Evolutionary conservation across 2,797 vertebrate genomes (phyloP).

Genomic region (Echeneis naucrates): DNA sequence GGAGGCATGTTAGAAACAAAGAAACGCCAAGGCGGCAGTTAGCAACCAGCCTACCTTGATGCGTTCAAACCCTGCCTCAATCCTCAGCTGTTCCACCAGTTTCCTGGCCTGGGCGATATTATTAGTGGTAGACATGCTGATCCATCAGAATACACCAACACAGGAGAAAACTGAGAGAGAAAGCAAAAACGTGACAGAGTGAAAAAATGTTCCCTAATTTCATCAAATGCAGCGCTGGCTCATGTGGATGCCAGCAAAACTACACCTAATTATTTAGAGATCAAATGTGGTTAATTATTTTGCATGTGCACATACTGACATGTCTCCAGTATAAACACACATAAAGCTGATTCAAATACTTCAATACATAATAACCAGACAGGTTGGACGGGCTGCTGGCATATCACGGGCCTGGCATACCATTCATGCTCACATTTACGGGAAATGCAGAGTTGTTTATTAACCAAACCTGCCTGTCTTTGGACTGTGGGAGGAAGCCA

Average conservation of each 20-base stretch:
- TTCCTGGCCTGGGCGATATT: conserved; percentile 97
- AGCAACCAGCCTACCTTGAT: conserved; percentile 88
- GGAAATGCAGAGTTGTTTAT: no score
- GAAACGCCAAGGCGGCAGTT: neutral
- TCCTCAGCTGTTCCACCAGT: conserved; percentile 97
- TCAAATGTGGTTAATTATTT: neutral
- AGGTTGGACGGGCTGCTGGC: neutral
- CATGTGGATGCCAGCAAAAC: neutral
- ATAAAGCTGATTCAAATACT: neutral
- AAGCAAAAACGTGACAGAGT: no score
- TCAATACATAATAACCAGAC: no score
- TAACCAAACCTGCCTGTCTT: no score
- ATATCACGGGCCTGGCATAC: no score
- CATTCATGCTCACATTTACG: no score
- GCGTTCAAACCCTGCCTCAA: conserved; percentile 94
- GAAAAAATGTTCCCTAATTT: neutral
- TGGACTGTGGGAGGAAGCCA: no score
- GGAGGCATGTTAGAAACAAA: neutral
- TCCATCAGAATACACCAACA: conserved; percentile 89
- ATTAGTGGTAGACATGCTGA: conserved; percentile 95
- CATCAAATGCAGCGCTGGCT: conserved; percentile 9
- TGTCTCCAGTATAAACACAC: neutral
- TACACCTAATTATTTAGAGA: no score
- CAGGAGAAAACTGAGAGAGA: conserved; percentile 78
- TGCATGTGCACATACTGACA: neutral